Percentiles rank a stretch among this genome's conserved stretches.
phyloP scores from a whole-genome alignment of 2,113 vertebrate species.

The Anguilla japonica region DNA sequence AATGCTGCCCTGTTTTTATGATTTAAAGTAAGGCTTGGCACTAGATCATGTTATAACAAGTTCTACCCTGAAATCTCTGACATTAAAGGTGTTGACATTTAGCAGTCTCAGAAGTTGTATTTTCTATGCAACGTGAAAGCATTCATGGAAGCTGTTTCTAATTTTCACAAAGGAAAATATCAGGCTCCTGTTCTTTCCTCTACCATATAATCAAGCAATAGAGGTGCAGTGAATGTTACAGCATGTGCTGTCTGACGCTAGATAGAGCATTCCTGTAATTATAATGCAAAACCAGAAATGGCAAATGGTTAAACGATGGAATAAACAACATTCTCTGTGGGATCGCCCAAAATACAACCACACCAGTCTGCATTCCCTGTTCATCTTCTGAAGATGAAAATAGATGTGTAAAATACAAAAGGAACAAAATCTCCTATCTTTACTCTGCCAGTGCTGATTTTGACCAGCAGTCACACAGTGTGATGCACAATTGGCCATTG shows the following conservation, averaged over 20 bases:
- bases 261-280: constrained; percentile 78
- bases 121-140: constrained; percentile 27
- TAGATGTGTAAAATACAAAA: neutral
- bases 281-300: constrained; percentile 74
- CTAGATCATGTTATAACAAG: constrained; percentile 30
- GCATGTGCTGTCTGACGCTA: constrained; percentile 79
- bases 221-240: constrained; percentile 67
- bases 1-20: neutral
- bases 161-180: constrained; percentile 44
- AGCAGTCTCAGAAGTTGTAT: constrained; percentile 17
- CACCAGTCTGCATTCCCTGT: constrained; percentile 14
- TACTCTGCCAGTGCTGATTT: no score
- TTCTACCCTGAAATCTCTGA: constrained; percentile 22
- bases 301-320: constrained; percentile 65
- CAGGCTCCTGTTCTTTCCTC: constrained; percentile 58
- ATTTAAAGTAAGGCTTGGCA: constrained; percentile 23
- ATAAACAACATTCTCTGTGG: constrained; percentile 61
- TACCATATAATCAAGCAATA: constrained; percentile 87
- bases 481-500: no score
- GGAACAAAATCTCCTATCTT: neutral
- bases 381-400: neutral
- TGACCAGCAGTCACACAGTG: no score
- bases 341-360: constrained; percentile 58
- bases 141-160: constrained; percentile 33
- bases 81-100: constrained; percentile 28